Percentiles rank a stretch among this genome's conserved stretches.
phyloP scores from a whole-genome alignment of 2,113 vertebrate species.

The Electrona antarctica region DNA sequence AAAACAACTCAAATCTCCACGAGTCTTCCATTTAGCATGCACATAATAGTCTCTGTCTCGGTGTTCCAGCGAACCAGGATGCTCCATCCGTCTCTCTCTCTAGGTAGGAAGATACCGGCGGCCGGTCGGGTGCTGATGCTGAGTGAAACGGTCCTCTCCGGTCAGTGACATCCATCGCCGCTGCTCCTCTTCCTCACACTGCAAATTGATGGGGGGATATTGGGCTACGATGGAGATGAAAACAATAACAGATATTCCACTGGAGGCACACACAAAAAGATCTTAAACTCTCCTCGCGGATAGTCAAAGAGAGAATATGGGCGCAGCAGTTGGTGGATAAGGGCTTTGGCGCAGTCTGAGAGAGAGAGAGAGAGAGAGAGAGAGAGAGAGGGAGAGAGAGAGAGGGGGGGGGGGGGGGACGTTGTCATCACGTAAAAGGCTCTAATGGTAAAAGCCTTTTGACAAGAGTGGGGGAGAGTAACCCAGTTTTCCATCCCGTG shows the following conservation, averaged over 20 bases:
- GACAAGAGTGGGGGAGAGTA: too few species aligned
- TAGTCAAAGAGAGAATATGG: slow-evolving; percentile 1
- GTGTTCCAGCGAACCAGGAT: too few species aligned
- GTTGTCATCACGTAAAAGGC: slow-evolving; percentile 19
- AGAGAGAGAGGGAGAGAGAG: slow-evolving; percentile 36
- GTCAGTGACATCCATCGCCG: background rate
- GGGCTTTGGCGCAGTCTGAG: slow-evolving; percentile 1
- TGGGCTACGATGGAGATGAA: background rate
- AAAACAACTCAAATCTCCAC: too few species aligned
- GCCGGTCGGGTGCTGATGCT: background rate
- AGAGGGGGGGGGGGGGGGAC: slow-evolving; percentile 9
- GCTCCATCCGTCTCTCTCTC: background rate
- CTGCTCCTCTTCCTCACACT: background rate
- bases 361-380: slow-evolving; percentile 31
- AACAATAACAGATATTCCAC: slow-evolving; percentile 18
- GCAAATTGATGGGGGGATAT: background rate
- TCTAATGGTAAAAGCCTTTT: too few species aligned
- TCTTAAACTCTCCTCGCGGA: background rate
- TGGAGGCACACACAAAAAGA: slow-evolving; percentile 9
- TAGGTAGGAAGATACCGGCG: background rate
- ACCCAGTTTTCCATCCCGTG: too few species aligned
- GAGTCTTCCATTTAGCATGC: too few species aligned
- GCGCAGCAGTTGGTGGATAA: background rate
- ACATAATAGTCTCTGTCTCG: too few species aligned
- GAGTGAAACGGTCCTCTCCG: background rate